Conservation (phyloP, 2,797 vertebrate genomes). For the Oceanodroma leucorhoa region DNA sequence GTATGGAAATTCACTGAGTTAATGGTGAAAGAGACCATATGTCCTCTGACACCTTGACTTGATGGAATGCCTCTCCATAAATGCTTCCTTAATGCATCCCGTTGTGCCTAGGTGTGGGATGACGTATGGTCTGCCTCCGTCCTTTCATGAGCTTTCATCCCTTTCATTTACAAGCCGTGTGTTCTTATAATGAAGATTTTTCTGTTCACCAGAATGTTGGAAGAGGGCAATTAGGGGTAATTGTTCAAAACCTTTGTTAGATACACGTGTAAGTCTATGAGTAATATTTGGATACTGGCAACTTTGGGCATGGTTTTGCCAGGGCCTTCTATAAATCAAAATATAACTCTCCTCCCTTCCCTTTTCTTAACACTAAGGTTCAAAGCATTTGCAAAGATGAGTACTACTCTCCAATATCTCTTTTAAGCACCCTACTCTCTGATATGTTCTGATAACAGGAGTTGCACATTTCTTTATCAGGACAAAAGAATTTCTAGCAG, state of each 20-base stretch:
- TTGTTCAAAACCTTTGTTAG: conserved; percentile 22
- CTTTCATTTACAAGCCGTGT: conserved; percentile 28
- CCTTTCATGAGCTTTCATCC: conserved; percentile 46
- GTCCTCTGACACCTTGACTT: conserved; percentile 39
- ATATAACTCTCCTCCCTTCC: not conserved
- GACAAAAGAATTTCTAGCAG: not conserved
- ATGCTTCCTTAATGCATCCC: conserved; percentile 48
- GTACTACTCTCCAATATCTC: conserved; percentile 1
- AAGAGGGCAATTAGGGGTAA: conserved; percentile 32
- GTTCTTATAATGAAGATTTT: conserved; percentile 46
- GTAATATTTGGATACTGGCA: not conserved
- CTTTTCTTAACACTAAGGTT: conserved; percentile 1
- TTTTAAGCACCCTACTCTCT: conserved; percentile 27
- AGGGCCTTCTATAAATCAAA: conserved; percentile 2
- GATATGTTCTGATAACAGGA: conserved; percentile 2
- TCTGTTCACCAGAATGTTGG: conserved; percentile 28
- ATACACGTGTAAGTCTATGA: not conserved
- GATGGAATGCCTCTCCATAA: conserved; percentile 58
- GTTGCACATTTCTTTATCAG: not conserved
- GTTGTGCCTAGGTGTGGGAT: conserved; percentile 55
- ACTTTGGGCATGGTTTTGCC: not conserved
- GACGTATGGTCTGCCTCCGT: conserved; percentile 7
- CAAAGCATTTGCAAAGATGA: conserved; percentile 13
- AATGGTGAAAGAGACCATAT: conserved; percentile 56
- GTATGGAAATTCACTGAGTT: conserved; percentile 43